Base-by-base conservation (phyloP, 2,797 vertebrate species). In the Epinephelus awoara region DNA sequence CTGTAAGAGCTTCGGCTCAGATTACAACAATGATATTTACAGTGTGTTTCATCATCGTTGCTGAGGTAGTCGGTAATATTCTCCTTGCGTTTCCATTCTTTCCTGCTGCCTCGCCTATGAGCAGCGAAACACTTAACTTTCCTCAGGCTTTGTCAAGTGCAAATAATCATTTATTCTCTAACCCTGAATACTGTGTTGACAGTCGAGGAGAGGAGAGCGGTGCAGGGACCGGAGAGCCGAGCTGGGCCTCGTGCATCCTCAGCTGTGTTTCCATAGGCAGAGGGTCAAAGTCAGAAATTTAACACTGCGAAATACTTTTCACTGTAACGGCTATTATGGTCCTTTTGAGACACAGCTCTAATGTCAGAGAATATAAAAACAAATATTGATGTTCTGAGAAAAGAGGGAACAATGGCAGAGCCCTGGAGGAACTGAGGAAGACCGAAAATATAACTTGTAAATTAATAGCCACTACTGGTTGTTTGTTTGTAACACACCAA, bases 121-220 rank as follows among this genome's bases (percentile, higher is more conserved):
- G 71, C 69, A 49, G 58, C 66, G 38, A 67, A 68, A 83, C 77
- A 76, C 40, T 34, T 9, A 34, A 75, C 1, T 11, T 80, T 90
- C 72, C 76, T 81, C 29, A 13, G 25, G 62, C 82, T 85, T 82
- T 82, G 65, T 79, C 69, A 38, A 83, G 83, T 83, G 80, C 77
- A 82, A 93, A 91, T 75, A 82, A 79, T 84, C 7, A 85, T 89
- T 92, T 88, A 78, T 74, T 84, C 80, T 80, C 49, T 51, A 71
- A 69, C 73, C 65, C 71, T 71, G 77, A 70, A 63, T 71, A 72
- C 61, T 72, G 81, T 64, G 64, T 69, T 73, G 74, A 89, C 70
- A 64, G 82, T 5, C 29, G 50, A 79, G 65, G 67, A 85, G 80
- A 63, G 23, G 73, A 68, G 79, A 75, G 81, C 64, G 72, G 80